Base-by-base conservation (phyloP, 53 echinoderm and acorn worm species). In the Temnopleurus reevesii region DNA sequence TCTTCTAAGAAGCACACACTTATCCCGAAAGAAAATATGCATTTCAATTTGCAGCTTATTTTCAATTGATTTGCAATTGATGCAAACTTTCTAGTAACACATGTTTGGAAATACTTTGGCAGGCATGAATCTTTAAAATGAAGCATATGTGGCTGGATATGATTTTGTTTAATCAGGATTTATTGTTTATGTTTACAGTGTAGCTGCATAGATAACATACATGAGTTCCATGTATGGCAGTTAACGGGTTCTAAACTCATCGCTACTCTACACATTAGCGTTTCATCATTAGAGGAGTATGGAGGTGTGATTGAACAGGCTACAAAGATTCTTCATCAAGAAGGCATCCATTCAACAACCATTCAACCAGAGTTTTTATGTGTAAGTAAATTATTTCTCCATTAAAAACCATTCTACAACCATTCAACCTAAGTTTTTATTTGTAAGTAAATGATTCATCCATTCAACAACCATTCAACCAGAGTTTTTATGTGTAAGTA, bases 161-260 rank as follows among this genome's bases (percentile, higher is more conserved):
- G 12, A 28, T 63, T 19, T 0, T 26, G 9, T 13, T 63, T 49
- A 12, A 49, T n/a, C 6, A 8, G n/a, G 5, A 38, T 24, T 84
- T 28, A 29, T 27, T 31, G 10, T 33, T 27, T 71, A 10, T 71
- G 4, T 31, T 33, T 53, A 85, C 86, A 95, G 95, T 91, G 93
- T 30, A 44, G 83, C 56, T 89, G 80, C 3, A 93, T 95, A 66
- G 91, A 91, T 53, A 95, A 90, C 55, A 90, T 99, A 18, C 99
- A 99, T 63, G 99, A 99, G 33, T 92, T 99, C 45, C 99, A 99
- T 56, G 90, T 99, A 26, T 99, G 99, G 99, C 96, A 95, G 65
- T 89, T 99, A 18, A 86, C 99, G 31, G 91, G 93, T 17, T 91
- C 96, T 38, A 94, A 96, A 89, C 91, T 92, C 31, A 96, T 99